Conservation (phyloP, 2,797 vertebrate species). For the Staurois parvus region DNA sequence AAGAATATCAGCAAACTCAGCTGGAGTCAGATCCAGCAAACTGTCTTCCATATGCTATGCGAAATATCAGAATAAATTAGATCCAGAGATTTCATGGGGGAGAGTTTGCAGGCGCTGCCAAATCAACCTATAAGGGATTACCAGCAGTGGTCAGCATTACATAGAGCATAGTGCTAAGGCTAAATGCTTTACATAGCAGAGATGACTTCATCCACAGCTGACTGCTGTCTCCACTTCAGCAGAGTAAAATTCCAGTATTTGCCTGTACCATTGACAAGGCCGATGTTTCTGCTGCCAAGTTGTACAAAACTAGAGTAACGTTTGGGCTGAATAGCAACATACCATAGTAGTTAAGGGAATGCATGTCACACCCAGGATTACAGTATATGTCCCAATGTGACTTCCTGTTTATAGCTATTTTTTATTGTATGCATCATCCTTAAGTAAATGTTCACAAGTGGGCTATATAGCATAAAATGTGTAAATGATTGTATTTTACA, state of each 20-base stretch:
- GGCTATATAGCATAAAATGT: not conserved
- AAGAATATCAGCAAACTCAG: constrained; percentile 48
- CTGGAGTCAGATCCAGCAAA: constrained; percentile 55
- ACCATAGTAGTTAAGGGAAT: constrained; percentile 69
- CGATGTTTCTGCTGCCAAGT: constrained; percentile 59
- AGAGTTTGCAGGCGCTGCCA: constrained; percentile 1
- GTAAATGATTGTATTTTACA: not conserved
- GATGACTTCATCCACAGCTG: constrained; percentile 70
- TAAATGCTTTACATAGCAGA: constrained; percentile 66
- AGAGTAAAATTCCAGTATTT: constrained; percentile 62
- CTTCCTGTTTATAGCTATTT: constrained; percentile 49
- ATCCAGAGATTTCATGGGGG: constrained; percentile 48
- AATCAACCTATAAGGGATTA: constrained; percentile 48
- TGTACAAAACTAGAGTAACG: constrained; percentile 65
- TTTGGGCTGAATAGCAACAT: constrained; percentile 63
- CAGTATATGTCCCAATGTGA: constrained; percentile 55
- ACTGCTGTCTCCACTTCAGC: constrained; percentile 64
- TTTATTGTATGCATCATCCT: not conserved
- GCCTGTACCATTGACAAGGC: constrained; percentile 63
- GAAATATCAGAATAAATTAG: constrained; percentile 52
- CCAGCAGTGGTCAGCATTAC: constrained; percentile 46
- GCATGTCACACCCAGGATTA: constrained; percentile 63
- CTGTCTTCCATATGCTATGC: constrained; percentile 51
- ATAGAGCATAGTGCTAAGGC: constrained; percentile 59
- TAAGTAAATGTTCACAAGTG: not conserved